Evolutionary conservation across 37 sponge, comb jelly and placozoan genomes (phyloP), one percentile per base, ranked within the genome.

Genomic region (Aplysina aerophoba): DNA sequence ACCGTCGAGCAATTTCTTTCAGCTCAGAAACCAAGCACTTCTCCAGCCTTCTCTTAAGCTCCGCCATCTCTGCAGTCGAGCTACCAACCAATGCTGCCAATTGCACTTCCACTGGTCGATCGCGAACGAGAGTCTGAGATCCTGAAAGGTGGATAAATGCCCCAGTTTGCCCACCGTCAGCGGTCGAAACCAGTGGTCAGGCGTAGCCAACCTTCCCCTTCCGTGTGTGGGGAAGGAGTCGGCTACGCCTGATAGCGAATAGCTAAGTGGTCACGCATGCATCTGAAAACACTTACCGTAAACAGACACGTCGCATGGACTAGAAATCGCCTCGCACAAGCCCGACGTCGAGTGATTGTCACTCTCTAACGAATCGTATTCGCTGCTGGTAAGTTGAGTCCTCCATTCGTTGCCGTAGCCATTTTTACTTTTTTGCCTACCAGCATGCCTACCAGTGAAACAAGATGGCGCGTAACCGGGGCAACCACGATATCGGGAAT

Each of bases 251-350:
- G 59, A 17, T 58, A n/a, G n/a, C n/a, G n/a, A 20, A 58, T 58
- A 17, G 19, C 59, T 58, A 58, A 58, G 59, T 58, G 19, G 59
- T 58, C 59, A 58, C 59, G 19, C 59, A 20, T 15, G 17, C 15
- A 20, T 17, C 17, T 15, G 19, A 58, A 58, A 58, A 58, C 17
- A 58, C 59, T 58, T 58, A 58, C 59, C 59, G 59, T 58, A 15
- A 58, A 58, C 59, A 58, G 59, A 58, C 59, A n/a, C 59, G 59
- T 58, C 59, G 59, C 59, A 58, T 58, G 59, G 59, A 58, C 59
- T 58, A 17, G 59, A 58, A 58, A 58, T 58, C 59, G 59, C 59
- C 59, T 58, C 59, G 59, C 59, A 58, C 59, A 58, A 20, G 59
- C 59, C 59, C 59, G 59, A 58, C 59, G 59, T 58, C 59, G 19